Evolutionary conservation across 1,140 invertebrate genomes (phyloP).

Genomic region (Zaprionus capensis): DNA sequence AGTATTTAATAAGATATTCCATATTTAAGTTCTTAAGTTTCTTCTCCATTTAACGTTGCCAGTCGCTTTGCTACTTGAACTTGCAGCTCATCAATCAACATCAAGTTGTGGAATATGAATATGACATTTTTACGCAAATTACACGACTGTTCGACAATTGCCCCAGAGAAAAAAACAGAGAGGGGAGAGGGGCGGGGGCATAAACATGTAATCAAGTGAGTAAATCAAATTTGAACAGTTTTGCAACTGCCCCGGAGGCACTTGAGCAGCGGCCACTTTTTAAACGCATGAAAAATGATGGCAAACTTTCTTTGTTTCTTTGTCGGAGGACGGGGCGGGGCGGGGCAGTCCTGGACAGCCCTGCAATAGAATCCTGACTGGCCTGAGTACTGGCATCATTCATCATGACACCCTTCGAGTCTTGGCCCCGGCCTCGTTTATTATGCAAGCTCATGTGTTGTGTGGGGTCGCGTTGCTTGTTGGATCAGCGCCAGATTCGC

Average conservation of each 20-base stretch:
- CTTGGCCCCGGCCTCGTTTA: constrained; percentile 58
- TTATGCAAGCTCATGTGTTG: constrained; percentile 76
- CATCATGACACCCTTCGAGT: constrained; percentile 77
- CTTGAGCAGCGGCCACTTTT: constrained; percentile 56
- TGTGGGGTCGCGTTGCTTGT: not conserved
- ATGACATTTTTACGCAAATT: constrained; percentile 82
- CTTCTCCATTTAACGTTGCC: constrained; percentile 15
- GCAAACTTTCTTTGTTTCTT: constrained; percentile 23
- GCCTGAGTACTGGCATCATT: constrained; percentile 56
- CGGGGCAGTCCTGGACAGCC: too few relatives aligned
- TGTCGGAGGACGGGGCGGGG: not conserved
- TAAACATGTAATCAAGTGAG: constrained; percentile 75
- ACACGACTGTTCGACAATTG: constrained; percentile 74
- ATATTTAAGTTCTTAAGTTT: not conserved
- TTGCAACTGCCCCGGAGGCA: constrained; percentile 52
- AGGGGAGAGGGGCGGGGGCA: not conserved
- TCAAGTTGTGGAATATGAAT: constrained; percentile 70
- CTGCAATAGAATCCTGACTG: constrained; percentile 10
- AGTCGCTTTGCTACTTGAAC: constrained; percentile 52
- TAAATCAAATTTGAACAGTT: constrained; percentile 82
- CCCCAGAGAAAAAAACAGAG: constrained; percentile 22
- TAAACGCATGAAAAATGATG: constrained; percentile 80
- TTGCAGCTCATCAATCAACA: constrained; percentile 68
- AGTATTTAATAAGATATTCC: constrained; percentile 3
- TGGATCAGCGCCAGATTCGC: constrained; percentile 12